A percentile compares a stretch with the other conserved stretches of the same genome.
Conservation (phyloP, 2,888 invertebrate genomes). For the Eristalinus sepulchralis region DNA sequence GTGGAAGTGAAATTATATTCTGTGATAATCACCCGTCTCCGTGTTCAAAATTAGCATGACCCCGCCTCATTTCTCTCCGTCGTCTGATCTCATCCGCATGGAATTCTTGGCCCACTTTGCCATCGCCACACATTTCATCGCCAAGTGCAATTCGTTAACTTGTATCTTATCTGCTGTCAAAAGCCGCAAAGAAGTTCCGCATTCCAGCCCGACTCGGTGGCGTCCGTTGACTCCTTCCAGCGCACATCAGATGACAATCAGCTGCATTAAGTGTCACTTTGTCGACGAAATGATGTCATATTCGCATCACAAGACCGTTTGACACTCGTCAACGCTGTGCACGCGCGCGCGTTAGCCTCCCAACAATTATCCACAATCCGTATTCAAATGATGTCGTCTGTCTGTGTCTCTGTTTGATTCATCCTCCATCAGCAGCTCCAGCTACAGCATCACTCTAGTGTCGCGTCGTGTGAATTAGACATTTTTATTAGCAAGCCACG, state of each 20-base stretch:
- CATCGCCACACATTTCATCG: slow-evolving; percentile 19
- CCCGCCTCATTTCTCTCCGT: not conserved
- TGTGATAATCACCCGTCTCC: too few relatives aligned
- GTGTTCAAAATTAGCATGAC: not conserved
- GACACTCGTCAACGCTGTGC: slow-evolving; percentile 55
- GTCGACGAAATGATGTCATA: slow-evolving; percentile 46
- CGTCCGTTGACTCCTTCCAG: slow-evolving; percentile 46
- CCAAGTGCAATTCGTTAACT: slow-evolving; percentile 29
- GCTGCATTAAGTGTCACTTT: slow-evolving; percentile 47
- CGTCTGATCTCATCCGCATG: not conserved
- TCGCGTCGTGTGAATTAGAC: slow-evolving; percentile 62
- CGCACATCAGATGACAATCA: slow-evolving; percentile 45
- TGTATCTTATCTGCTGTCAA: slow-evolving; percentile 19
- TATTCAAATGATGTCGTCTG: slow-evolving; percentile 51
- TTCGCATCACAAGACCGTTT: slow-evolving; percentile 53
- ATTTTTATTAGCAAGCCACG: slow-evolving; percentile 58
- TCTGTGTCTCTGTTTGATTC: slow-evolving; percentile 10
- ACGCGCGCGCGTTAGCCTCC: slow-evolving; percentile 9
- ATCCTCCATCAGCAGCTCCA: not conserved
- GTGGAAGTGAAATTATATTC: too few relatives aligned
- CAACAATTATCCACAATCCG: slow-evolving; percentile 52
- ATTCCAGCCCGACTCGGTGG: slow-evolving; percentile 37
- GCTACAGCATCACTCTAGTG: slow-evolving; percentile 38
- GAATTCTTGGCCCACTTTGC: not conserved
- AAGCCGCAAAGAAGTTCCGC: slow-evolving; percentile 23